Conservation (phyloP, 2,888 invertebrate genomes). For the Aporophyla nigra region DNA sequence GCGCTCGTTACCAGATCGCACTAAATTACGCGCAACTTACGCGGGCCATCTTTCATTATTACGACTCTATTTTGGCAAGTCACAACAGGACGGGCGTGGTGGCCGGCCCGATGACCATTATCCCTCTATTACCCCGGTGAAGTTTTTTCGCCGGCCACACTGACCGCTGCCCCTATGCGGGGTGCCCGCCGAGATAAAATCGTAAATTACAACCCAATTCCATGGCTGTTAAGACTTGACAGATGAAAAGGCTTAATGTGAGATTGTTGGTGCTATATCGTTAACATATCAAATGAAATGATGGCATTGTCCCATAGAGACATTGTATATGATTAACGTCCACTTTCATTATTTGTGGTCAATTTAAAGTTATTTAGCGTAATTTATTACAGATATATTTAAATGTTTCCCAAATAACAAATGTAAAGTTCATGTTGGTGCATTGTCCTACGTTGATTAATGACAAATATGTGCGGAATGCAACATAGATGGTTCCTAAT, state of each 20-base stretch:
- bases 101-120: slow-evolving; percentile 84
- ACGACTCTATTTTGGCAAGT: slow-evolving; percentile 90
- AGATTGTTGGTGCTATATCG: slow-evolving; percentile 84
- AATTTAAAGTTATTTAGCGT: slow-evolving; percentile 64
- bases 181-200: slow-evolving; percentile 88
- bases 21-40: slow-evolving; percentile 88
- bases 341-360: slow-evolving; percentile 71
- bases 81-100: slow-evolving; percentile 87
- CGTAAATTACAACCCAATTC: slow-evolving; percentile 91
- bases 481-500: slow-evolving; percentile 47
- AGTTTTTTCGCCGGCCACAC: slow-evolving; percentile 85
- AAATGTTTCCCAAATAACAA: slow-evolving; percentile 18
- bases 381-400: slow-evolving; percentile 46
- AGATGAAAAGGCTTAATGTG: slow-evolving; percentile 90
- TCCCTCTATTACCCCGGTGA: slow-evolving; percentile 80
- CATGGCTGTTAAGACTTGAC: slow-evolving; percentile 89
- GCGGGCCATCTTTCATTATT: slow-evolving; percentile 89
- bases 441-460: slow-evolving; percentile 51
- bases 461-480: slow-evolving; percentile 52
- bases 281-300: slow-evolving; percentile 87
- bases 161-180: slow-evolving; percentile 89
- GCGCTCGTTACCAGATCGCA: slow-evolving; percentile 83
- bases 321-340: slow-evolving; percentile 84
- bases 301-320: slow-evolving; percentile 83
- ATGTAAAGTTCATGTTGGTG: slow-evolving; percentile 29